Percentiles rank a stretch among this genome's conserved stretches.
phyloP scores from a whole-genome alignment of 2,113 vertebrate genomes.

The Coregonus clupeaformis region DNA sequence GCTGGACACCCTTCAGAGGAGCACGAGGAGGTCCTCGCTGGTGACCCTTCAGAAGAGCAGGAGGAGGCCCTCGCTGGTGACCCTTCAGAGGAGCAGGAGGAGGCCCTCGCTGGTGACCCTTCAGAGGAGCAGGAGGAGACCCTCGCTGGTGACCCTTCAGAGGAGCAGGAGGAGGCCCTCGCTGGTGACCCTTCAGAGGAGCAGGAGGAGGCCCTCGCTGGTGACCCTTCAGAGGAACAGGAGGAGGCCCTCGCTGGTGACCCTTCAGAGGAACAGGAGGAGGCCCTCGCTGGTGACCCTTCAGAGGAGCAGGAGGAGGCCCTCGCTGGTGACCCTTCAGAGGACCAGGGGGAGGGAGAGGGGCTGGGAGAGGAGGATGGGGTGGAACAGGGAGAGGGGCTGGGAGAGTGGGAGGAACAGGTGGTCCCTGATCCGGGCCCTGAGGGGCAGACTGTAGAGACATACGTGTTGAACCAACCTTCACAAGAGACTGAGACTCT shows the following conservation, averaged over 20 bases:
- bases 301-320: neutral
- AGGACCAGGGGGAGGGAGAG: neutral
- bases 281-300: too few relatives aligned
- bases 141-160: too few relatives aligned
- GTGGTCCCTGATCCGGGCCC: neutral
- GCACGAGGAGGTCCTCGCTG: neutral
- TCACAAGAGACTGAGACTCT: conserved; percentile 14
- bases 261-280: neutral
- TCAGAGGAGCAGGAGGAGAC: too few relatives aligned
- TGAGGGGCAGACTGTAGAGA: conserved; percentile 14
- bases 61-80: too few relatives aligned
- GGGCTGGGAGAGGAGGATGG: neutral
- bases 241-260: neutral
- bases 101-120: too few relatives aligned
- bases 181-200: too few relatives aligned
- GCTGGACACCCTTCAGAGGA: neutral
- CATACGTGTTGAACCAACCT: conserved; percentile 18
- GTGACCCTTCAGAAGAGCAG: neutral
- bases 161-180: neutral
- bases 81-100: neutral
- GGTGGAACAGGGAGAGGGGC: conserved; percentile 11
- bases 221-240: neutral
- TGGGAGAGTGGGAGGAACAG: conserved; percentile 3
- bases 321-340: too few relatives aligned
- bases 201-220: neutral